A percentile compares a stretch with the other conserved stretches of the same genome.
phyloP scores from a whole-genome alignment of 2,888 invertebrate species.

The Perizoma affinitatum region DNA sequence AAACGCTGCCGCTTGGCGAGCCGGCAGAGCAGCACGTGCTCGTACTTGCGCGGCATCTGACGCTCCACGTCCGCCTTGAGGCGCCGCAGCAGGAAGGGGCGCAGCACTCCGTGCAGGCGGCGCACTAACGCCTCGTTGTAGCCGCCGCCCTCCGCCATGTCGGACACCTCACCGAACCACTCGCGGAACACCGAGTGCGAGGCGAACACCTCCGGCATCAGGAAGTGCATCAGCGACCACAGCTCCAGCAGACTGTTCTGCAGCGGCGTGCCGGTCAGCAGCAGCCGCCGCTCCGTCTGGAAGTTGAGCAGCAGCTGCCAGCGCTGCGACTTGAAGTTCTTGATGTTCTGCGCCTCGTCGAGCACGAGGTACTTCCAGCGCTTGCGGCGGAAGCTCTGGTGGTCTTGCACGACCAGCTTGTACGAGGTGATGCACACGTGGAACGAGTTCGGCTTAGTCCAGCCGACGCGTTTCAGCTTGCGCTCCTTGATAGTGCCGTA shows the following conservation, averaged over 20 bases:
- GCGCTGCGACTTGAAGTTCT: slow-evolving; percentile 99
- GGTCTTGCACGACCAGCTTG: slow-evolving; percentile 99
- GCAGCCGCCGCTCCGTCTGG: slow-evolving; percentile 93
- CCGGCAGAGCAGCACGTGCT: slow-evolving; percentile 96
- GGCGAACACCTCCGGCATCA: slow-evolving; percentile 98
- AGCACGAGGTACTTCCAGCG: slow-evolving; percentile 99
- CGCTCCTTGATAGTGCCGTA: slow-evolving; percentile 98
- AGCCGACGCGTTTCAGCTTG: slow-evolving; percentile 94
- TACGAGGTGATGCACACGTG: slow-evolving; percentile 99
- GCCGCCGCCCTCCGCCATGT: slow-evolving; percentile 61
- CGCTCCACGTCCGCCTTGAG: slow-evolving; percentile 98
- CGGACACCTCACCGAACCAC: slow-evolving; percentile 98
- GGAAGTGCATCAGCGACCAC: slow-evolving; percentile 99
- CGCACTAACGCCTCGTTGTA: slow-evolving; percentile 66
- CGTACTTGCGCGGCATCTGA: slow-evolving; percentile 97
- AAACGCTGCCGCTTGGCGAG: slow-evolving; percentile 98
- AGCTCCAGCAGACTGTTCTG: slow-evolving; percentile 98
- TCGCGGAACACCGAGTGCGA: slow-evolving; percentile 98
- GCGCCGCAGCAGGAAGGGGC: slow-evolving; percentile 96
- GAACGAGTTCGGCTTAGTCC: slow-evolving; percentile 99
- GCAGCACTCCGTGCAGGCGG: slow-evolving; percentile 86
- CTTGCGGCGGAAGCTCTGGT: slow-evolving; percentile 97
- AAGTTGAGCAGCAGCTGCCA: slow-evolving; percentile 99
- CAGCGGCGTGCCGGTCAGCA: slow-evolving; percentile 97
- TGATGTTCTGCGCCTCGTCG: slow-evolving; percentile 99